These are phyloP conservation scores for Corydoras sp. DNA, from an alignment of 2,113 vertebrate species.

Conservation along the genomic window DNA sequence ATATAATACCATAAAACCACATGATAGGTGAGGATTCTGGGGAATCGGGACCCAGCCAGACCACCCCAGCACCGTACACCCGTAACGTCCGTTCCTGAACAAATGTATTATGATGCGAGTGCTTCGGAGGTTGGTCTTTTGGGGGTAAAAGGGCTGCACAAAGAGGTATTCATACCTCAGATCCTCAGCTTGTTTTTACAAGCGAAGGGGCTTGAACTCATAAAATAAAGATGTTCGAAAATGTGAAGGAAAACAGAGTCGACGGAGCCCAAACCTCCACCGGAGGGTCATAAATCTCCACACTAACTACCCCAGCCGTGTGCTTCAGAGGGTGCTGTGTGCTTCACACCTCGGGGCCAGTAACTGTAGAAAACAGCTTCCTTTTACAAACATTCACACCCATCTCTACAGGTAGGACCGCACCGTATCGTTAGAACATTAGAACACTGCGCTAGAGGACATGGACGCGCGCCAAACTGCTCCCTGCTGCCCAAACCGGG, in stretches of 20 bases:
- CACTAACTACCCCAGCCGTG: conserved; percentile 24
- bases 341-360: conserved; percentile 57
- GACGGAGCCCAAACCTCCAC: conserved; percentile 13
- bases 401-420: conserved; percentile 41
- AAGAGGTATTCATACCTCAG: conserved; percentile 3
- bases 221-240: conserved; percentile 3
- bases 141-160: neutral
- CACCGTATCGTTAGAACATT: conserved; percentile 39
- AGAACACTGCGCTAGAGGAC: conserved; percentile 9
- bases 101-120: too few species aligned
- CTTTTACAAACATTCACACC: conserved; percentile 52
- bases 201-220: neutral
- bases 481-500: neutral
- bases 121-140: neutral
- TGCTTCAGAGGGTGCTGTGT: conserved; percentile 49
- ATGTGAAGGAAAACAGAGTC: conserved; percentile 16
- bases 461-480: neutral
- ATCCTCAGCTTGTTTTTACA: neutral
- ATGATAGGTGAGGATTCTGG: too few species aligned
- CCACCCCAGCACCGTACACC: too few species aligned
- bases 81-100: too few species aligned
- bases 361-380: conserved; percentile 50
- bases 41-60: too few species aligned
- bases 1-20: too few species aligned
- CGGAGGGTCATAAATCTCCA: conserved; percentile 40